Conservation (phyloP, 2,113 vertebrate genomes). For the Irena cyanogastra region DNA sequence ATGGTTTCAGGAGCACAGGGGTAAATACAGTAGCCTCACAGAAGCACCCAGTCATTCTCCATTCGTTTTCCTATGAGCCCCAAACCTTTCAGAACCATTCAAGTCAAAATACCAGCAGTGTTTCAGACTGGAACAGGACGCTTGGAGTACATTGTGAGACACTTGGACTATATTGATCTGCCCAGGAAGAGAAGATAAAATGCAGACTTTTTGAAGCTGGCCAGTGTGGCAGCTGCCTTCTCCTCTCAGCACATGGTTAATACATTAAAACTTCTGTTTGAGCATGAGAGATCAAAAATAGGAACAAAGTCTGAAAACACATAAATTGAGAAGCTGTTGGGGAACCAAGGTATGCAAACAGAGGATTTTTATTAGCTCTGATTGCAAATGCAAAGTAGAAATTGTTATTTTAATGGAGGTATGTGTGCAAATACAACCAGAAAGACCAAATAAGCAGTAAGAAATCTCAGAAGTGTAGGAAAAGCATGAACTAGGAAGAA, state of each 20-base stretch:
- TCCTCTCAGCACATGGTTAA: not conserved
- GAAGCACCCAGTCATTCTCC: not conserved
- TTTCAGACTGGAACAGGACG: not conserved
- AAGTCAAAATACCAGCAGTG: not conserved
- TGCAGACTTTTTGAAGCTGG: not conserved
- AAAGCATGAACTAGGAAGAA: not conserved
- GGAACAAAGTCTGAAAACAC: not conserved
- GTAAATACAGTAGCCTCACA: not conserved
- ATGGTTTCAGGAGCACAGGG: not conserved
- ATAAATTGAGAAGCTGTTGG: not conserved
- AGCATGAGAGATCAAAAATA: not conserved
- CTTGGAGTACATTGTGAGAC: not conserved
- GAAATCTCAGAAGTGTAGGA: not conserved
- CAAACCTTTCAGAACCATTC: not conserved
- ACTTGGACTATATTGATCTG: not conserved
- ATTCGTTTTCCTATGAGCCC: not conserved
- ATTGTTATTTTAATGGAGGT: not conserved
- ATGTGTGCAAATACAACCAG: not conserved
- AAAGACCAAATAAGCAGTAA: not conserved
- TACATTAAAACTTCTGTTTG: not conserved
- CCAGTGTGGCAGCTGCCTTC: not conserved
- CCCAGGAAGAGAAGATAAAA: not conserved
- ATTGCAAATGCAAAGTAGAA: not conserved
- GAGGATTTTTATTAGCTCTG: not conserved
- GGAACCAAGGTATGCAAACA: not conserved